phyloP scores from a whole-genome alignment of 2,113 vertebrate genomes.

The Tor tambroides region DNA sequence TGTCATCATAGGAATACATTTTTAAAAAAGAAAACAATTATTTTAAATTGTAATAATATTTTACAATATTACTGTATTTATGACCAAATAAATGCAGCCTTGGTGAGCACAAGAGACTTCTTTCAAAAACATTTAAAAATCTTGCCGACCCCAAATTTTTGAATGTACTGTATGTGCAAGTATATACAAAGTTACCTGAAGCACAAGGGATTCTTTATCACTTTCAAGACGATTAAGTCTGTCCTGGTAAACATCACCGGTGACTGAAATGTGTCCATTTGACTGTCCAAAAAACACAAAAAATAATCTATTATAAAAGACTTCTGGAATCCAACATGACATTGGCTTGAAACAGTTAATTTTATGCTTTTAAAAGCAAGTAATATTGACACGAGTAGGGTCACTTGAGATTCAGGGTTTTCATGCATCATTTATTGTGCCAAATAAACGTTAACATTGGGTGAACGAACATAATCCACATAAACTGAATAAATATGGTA shows the following conservation, averaged over 20 bases:
- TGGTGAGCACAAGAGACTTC: not conserved
- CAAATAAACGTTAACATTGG: conserved; percentile 69
- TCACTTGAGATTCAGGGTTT: conserved; percentile 39
- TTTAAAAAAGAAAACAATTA: not conserved
- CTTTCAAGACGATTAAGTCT: conserved; percentile 90
- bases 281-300: conserved; percentile 73
- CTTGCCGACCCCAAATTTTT: not conserved
- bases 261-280: conserved; percentile 88
- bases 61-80: not conserved
- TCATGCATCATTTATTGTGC: conserved; percentile 31
- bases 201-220: conserved; percentile 96
- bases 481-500: conserved; percentile 58
- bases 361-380: not conserved
- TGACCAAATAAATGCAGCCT: not conserved
- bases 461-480: conserved; percentile 50
- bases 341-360: not conserved
- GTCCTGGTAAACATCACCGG: conserved; percentile 93
- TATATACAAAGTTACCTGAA: conserved; percentile 82
- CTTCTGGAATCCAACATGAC: not conserved
- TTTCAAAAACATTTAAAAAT: not conserved
- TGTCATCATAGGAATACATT: not conserved
- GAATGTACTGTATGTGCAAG: not conserved
- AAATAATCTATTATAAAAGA: not conserved
- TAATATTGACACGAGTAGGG: not conserved
- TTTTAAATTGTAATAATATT: not conserved